Evolutionary conservation across 2,797 vertebrate species (phyloP).

Genomic region (Euthynnus affinis): DNA sequence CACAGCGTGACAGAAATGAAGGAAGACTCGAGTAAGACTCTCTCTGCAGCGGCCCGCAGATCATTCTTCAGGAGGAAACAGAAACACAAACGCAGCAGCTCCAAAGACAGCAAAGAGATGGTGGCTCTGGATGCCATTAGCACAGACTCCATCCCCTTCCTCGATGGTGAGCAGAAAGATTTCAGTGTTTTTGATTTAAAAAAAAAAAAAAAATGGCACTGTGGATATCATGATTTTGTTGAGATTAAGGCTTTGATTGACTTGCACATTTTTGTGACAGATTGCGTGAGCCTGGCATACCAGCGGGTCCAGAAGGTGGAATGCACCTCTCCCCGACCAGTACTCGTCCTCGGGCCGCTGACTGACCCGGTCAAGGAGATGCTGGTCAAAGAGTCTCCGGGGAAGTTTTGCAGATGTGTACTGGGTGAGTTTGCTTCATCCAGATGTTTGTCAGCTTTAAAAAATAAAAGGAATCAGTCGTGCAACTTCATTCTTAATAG

Average conservation of each 20-base stretch:
- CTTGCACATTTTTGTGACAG: constrained; percentile 73
- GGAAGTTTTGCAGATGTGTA: constrained; percentile 98
- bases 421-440: constrained; percentile 87
- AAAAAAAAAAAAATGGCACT: neutral
- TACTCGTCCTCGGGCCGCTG: constrained; percentile 95
- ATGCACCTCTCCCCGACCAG: constrained; percentile 92
- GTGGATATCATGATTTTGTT: too few species aligned
- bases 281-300: constrained; percentile 94
- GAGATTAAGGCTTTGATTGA: neutral
- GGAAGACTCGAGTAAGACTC: constrained; percentile 93
- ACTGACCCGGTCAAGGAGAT: constrained; percentile 97
- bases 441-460: constrained; percentile 19
- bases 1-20: constrained; percentile 95
- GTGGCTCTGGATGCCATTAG: constrained; percentile 94
- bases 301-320: constrained; percentile 98
- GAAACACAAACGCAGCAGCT: constrained; percentile 97
- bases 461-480: neutral
- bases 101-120: constrained; percentile 96
- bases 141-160: constrained; percentile 94
- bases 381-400: constrained; percentile 95
- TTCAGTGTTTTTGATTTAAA: neutral
- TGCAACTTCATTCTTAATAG: neutral
- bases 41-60: constrained; percentile 94
- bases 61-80: constrained; percentile 97
- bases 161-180: constrained; percentile 87